Evolutionary conservation across 1,140 invertebrate genomes (phyloP).

Genomic region (Drosophila lacertosa): DNA sequence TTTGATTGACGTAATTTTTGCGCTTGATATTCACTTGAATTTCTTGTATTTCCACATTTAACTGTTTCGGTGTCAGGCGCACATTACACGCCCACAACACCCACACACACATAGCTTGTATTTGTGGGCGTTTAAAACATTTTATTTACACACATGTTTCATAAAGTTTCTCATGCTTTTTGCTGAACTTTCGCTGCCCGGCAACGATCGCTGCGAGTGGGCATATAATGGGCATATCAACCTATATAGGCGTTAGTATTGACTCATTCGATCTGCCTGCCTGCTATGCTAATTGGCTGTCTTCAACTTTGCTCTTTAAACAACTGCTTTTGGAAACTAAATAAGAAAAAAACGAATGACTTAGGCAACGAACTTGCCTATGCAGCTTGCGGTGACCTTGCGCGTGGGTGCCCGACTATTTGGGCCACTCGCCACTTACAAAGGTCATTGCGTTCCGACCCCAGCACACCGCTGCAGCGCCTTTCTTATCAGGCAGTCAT

Average conservation of each 20-base stretch:
- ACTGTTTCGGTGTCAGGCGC: slow-evolving; percentile 79
- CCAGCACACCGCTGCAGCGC: slow-evolving; percentile 7
- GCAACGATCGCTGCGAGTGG: slow-evolving; percentile 52
- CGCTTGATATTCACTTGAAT: slow-evolving; percentile 81
- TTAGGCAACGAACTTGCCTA: slow-evolving; percentile 69
- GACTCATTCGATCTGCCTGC: slow-evolving; percentile 59
- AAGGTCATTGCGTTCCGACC: slow-evolving; percentile 19
- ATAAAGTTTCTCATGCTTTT: slow-evolving; percentile 55
- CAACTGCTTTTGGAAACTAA: slow-evolving; percentile 15
- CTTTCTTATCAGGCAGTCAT: slow-evolving; percentile 51
- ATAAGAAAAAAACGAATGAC: slow-evolving; percentile 50
- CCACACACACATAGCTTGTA: slow-evolving; percentile 33
- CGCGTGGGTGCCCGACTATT: slow-evolving; percentile 23
- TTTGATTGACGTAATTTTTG: slow-evolving; percentile 81
- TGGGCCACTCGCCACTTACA: slow-evolving; percentile 3
- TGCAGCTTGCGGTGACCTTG: slow-evolving; percentile 53
- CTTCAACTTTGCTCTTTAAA: slow-evolving; percentile 71
- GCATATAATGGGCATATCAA: slow-evolving; percentile 14
- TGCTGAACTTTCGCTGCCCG: slow-evolving; percentile 64
- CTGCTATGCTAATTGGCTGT: slow-evolving; percentile 64
- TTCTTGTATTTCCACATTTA: slow-evolving; percentile 82
- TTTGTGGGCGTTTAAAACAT: slow-evolving; percentile 57
- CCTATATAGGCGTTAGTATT: slow-evolving; percentile 40
- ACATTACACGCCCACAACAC: slow-evolving; percentile 72
- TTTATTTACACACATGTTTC: slow-evolving; percentile 50